These are phyloP conservation scores for Tretioscincus oriximinensis DNA, from an alignment of 2,113 vertebrate species.

Conservation along the genomic window DNA sequence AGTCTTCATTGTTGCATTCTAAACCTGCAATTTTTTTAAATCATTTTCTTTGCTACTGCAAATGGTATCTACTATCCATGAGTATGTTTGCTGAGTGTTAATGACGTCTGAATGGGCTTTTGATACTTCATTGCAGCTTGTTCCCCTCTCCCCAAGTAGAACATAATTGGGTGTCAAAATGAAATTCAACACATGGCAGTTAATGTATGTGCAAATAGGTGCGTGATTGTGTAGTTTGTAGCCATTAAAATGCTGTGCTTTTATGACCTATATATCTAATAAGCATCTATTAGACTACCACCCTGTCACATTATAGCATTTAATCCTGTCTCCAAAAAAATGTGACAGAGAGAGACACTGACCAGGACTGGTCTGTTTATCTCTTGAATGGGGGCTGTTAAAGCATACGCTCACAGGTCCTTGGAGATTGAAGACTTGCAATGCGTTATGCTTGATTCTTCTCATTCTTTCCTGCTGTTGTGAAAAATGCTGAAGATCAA, in stretches of 20 bases:
- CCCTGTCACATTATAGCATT: background rate
- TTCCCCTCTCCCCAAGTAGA: background rate
- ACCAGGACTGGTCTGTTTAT: background rate
- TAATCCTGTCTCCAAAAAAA: background rate
- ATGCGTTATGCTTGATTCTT: background rate
- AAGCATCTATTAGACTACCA: rapidly evolving
- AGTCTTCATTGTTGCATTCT: background rate
- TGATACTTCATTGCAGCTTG: background rate
- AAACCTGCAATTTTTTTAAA: background rate
- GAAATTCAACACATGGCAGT: background rate
- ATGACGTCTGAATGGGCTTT: constrained; percentile 13
- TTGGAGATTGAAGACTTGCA: background rate
- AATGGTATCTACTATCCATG: background rate
- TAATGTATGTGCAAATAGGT: background rate
- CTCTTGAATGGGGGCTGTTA: background rate
- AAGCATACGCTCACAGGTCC: background rate
- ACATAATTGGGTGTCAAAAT: background rate
- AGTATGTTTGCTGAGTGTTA: background rate
- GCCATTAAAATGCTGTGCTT: background rate
- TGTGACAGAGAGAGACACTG: background rate
- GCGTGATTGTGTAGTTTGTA: background rate
- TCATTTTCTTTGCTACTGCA: background rate
- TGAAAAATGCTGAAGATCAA: background rate
- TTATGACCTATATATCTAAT: background rate
- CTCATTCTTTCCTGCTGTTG: background rate